A percentile compares a stretch with the other conserved stretches of the same genome.
These are phyloP conservation scores for Leptocoma aspasia DNA, from an alignment of 2,113 vertebrate species.

Conservation along the genomic window DNA sequence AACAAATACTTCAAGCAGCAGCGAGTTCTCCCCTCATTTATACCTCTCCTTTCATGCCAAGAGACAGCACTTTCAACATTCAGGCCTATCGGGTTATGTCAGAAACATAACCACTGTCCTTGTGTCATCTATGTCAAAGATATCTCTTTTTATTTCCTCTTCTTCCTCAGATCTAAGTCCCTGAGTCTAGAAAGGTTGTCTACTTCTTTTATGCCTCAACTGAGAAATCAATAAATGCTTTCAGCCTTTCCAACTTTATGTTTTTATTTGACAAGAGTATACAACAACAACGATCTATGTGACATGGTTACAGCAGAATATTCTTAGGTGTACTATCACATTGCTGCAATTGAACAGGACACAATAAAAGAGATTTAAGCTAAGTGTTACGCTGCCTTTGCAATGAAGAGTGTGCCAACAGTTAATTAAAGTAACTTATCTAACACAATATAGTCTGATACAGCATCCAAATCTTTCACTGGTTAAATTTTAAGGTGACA, in stretches of 20 bases:
- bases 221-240: conserved; percentile 19
- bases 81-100: not conserved
- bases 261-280: conserved; percentile 38
- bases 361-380: conserved; percentile 46
- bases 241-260: conserved; percentile 14
- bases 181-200: not conserved
- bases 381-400: conserved; percentile 19
- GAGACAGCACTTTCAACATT: not conserved
- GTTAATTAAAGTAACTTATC: conserved; percentile 34
- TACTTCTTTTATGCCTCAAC: conserved; percentile 15
- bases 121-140: not conserved
- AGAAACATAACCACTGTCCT: not conserved
- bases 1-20: not conserved
- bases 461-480: not conserved
- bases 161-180: not conserved
- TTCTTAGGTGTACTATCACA: conserved; percentile 3
- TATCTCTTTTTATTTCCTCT: not conserved
- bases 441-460: not conserved
- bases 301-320: not conserved
- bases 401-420: not conserved
- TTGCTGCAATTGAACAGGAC: not conserved
- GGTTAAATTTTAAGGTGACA: not conserved
- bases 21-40: not conserved
- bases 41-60: not conserved
- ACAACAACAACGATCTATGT: conserved; percentile 15